phyloP scores from a whole-genome alignment of 2,113 vertebrate species.

The Nerophis ophidion region DNA sequence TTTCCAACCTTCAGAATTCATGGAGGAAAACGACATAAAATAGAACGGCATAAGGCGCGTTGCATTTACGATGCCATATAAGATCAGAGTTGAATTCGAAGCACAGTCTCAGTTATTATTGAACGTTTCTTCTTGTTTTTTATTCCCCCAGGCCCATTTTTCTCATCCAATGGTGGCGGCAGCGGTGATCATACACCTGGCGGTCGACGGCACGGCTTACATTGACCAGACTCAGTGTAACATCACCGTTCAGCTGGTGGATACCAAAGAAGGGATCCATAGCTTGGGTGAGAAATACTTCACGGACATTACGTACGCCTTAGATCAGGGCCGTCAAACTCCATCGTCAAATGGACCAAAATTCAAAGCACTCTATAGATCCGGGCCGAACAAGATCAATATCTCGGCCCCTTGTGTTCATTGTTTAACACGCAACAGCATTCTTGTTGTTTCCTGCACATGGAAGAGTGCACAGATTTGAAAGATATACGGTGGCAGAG shows the following conservation, averaged over 20 bases:
- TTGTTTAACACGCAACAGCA: too few species aligned
- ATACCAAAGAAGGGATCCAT: conserved; percentile 86
- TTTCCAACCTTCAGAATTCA: neutral
- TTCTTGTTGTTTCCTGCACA: too few species aligned
- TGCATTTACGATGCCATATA: neutral
- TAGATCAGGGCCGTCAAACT: too few species aligned
- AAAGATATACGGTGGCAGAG: too few species aligned
- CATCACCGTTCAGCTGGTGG: conserved; percentile 86
- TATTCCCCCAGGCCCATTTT: conserved; percentile 78
- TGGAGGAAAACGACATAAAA: neutral
- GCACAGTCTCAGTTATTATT: neutral
- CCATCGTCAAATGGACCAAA: too few species aligned
- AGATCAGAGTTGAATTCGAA: neutral
- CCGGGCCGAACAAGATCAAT: too few species aligned
- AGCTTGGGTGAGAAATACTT: conserved; percentile 77
- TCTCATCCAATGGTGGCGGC: conserved; percentile 94
- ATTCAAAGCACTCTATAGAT: too few species aligned
- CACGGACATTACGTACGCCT: too few species aligned
- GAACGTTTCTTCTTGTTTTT: conserved; percentile 4
- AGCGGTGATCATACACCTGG: conserved; percentile 90
- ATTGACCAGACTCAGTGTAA: conserved; percentile 90
- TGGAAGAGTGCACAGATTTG: too few species aligned
- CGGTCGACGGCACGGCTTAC: conserved; percentile 88
- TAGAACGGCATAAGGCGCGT: neutral
- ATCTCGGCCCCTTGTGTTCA: too few species aligned